Base-by-base conservation (phyloP, 2,797 vertebrate genomes). In the Hyperoplus immaculatus region DNA sequence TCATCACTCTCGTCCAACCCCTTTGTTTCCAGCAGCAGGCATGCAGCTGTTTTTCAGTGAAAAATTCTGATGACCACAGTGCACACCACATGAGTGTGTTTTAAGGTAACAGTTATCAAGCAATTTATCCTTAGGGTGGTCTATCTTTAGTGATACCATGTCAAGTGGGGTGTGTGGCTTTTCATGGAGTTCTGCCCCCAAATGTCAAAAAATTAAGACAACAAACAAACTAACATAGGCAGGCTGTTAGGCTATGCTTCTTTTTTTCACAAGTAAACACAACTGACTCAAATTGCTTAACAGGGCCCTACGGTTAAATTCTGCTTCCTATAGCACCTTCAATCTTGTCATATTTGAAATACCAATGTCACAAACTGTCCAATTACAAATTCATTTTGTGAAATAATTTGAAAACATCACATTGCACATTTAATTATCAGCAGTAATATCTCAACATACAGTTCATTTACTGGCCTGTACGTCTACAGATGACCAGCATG, bases 381-480 rank as follows among this genome's bases (percentile, higher is more conserved):
- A 36, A 59, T 39, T 45, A 65, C 3, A 62, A 69, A 73, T 57
- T 0, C 68, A 51, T 63, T 13, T 14, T 21, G 6, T 41, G 0
- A 61, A 54, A 45, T 55, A 0, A 39, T 61, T 12, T 41, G 13
- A 5, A 65, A 10, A 55, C 13, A 50, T 29, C 4, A 41, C 6
- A 50, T 29, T 56, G 3, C 39, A 53, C 12, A 66, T 61, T 69
- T 65, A 76, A 47, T 69, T 11, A 49, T 78, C 42, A 69, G 6
- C 8, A 68, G 7, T 45, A 12, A 68, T 55, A 45, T 50, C 42
- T 43, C 14, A 71, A n/a, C 42, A 9, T 41, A 58, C 18, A 67
- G 1, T 62, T 36, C 1, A 56, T 61, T 45, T 39, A 73, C 43
- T 64, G 39, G 39, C 54, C 16, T 14, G 4, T 29, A 13, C 21